Evolutionary conservation across 2,888 invertebrate genomes (phyloP).

Genomic region (Dryadula phaetusa): DNA sequence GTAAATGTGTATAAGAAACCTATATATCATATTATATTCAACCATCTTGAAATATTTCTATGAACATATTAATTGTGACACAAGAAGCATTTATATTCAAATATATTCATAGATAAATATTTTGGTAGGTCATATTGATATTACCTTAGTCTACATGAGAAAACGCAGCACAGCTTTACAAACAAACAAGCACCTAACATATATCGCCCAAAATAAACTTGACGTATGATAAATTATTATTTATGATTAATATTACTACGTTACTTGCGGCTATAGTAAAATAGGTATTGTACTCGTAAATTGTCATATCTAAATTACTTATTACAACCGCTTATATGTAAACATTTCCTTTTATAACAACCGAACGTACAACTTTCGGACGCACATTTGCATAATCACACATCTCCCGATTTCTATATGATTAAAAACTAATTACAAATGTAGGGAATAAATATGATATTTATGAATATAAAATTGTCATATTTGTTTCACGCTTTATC

Average conservation of each 20-base stretch:
- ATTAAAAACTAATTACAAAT: no score
- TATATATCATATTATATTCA: neutral
- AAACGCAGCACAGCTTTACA: neutral
- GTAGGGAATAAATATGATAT: no score
- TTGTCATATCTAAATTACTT: no score
- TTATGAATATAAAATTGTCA: no score
- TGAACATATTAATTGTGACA: conserved; percentile 2
- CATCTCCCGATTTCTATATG: no score
- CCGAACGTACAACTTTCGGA: no score
- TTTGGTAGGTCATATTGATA: conserved; percentile 4
- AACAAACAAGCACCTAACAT: neutral
- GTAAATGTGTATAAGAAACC: neutral
- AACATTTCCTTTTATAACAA: no score
- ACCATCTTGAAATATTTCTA: neutral
- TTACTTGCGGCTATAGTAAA: neutral
- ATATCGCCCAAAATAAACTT: neutral
- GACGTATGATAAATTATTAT: neutral
- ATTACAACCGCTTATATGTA: no score
- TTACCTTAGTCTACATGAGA: neutral
- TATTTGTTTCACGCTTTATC: no score
- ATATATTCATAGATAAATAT: conserved; percentile 2
- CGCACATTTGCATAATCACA: no score
- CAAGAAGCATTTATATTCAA: neutral
- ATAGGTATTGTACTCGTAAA: no score
- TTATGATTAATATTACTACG: neutral